Evolutionary conservation across 2,888 invertebrate species (phyloP), one percentile per base, ranked within the genome.

Genomic region (Sphaerophoria taeniata): DNA sequence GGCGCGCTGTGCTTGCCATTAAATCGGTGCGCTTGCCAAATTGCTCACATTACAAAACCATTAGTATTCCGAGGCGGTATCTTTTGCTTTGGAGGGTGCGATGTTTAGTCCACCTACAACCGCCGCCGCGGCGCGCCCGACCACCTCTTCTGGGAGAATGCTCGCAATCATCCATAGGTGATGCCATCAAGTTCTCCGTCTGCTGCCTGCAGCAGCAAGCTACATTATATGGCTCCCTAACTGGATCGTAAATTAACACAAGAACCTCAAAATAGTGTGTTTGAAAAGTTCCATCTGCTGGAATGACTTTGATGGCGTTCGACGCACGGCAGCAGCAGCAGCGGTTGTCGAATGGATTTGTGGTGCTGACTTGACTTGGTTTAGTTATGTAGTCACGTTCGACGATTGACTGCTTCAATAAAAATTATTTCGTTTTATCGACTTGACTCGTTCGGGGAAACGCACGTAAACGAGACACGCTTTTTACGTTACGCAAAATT

Each of bases 31-130:
- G 84, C 67, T 80, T 84, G 79, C 84, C 84, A 84, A 84, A 84
- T 84, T 84, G 80, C 80, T 72, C 72, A 80, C 84, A 84, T 84
- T 84, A 80, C 84, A 75, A 84, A 80, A 76, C 75, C 80, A 84
- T 84, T 84, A 80, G 84, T 84, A 84, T 84, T 75, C 84, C 49
- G 45, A 14, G 71, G 71, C 75, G 61, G 75, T 80, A 80, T 73
- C 61, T 43, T 43, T 36, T 6, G 36, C 7, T 36, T 6, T 36
- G 36, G 36, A 36, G 36, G 36, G 36, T 4, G 36, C 4, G 39
- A 11, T 36, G 16, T 58, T 58, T n/a, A 16, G 36, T 16, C 14
- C n/a, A n/a, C n/a, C n/a, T n/a, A n/a, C n/a, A n/a, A n/a, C n/a
- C n/a, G n/a, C 14, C 34, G 36, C 36, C 14, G 14, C 39, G 11